A percentile compares a stretch with the other conserved stretches of the same genome.
These are phyloP conservation scores for Druon quercuslanigerum DNA, from an alignment of 1,140 invertebrate genomes.

Conservation along the genomic window DNA sequence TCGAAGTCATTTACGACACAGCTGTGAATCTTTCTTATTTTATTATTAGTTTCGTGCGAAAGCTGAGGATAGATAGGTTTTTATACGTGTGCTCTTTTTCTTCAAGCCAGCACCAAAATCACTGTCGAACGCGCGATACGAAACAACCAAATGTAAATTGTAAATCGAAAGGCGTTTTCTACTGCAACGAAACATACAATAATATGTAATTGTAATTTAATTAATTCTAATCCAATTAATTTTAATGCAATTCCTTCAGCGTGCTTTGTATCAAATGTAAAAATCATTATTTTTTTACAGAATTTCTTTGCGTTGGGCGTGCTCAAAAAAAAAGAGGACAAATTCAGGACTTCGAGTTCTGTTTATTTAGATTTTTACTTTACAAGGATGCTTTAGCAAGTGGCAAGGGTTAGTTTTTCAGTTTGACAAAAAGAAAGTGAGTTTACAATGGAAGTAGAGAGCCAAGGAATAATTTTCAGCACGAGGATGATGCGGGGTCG, in stretches of 20 bases:
- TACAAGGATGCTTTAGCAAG: not conserved
- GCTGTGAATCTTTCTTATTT: not conserved
- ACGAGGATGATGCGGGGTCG: not conserved
- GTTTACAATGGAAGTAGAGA: not conserved
- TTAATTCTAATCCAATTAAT: not conserved
- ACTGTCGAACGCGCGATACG: conserved; percentile 6
- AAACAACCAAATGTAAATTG: not conserved
- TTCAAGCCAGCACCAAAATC: conserved; percentile 23
- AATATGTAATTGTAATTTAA: conserved; percentile 18
- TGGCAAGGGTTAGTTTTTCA: conserved; percentile 7
- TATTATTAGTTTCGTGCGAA: not conserved
- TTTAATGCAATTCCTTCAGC: not conserved
- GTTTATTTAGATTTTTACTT: not conserved
- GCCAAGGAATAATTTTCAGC: not conserved
- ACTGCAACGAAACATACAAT: conserved; percentile 20
- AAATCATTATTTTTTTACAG: not conserved
- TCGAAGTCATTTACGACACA: conserved; percentile 1
- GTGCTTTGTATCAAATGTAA: not conserved
- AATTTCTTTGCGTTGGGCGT: not conserved
- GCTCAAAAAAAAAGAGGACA: not conserved
- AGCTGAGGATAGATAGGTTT: conserved; percentile 2
- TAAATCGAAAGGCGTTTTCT: conserved; percentile 8
- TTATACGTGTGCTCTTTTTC: conserved; percentile 25
- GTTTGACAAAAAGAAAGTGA: not conserved
- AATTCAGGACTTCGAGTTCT: not conserved